Evolutionary conservation across 1,140 invertebrate genomes (phyloP).

Genomic region (Sminthurinus signatus): DNA sequence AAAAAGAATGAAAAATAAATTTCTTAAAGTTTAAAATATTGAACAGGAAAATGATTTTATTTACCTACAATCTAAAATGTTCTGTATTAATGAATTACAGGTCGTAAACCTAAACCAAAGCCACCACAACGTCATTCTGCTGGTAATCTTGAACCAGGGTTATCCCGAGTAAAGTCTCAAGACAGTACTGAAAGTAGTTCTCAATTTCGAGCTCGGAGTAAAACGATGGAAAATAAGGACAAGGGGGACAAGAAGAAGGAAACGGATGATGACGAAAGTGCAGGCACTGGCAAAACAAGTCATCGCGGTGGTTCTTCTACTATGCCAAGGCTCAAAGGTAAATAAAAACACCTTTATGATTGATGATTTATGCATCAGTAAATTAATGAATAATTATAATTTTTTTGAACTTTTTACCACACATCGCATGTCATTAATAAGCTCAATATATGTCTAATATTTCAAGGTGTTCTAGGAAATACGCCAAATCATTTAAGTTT

Average conservation of each 20-base stretch:
- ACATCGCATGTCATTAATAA: too few relatives aligned
- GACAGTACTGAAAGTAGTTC: conserved; percentile 43
- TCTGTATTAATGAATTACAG: conserved; percentile 32
- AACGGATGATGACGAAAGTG: conserved; percentile 39
- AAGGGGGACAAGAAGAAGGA: conserved; percentile 57
- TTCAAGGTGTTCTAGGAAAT: too few relatives aligned
- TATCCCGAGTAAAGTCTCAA: conserved; percentile 45
- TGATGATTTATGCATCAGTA: too few relatives aligned
- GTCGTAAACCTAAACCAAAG: conserved; percentile 55
- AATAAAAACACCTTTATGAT: too few relatives aligned
- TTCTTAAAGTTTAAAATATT: too few relatives aligned
- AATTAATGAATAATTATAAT: too few relatives aligned
- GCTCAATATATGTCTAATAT: too few relatives aligned
- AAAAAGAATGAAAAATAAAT: too few relatives aligned
- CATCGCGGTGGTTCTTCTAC: too few relatives aligned
- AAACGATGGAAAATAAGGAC: conserved; percentile 72
- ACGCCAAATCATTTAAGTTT: conserved; percentile 87
- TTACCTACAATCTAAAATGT: too few relatives aligned
- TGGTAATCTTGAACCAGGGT: conserved; percentile 61
- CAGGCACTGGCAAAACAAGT: conserved; percentile 46
- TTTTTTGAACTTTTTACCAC: too few relatives aligned
- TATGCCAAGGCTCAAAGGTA: conserved; percentile 46
- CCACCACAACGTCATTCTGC: conserved; percentile 80
- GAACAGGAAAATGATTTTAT: too few relatives aligned
- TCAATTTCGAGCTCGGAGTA: conserved; percentile 74